phyloP scores from a whole-genome alignment of 2,113 vertebrate genomes.

The Tichodroma muraria region DNA sequence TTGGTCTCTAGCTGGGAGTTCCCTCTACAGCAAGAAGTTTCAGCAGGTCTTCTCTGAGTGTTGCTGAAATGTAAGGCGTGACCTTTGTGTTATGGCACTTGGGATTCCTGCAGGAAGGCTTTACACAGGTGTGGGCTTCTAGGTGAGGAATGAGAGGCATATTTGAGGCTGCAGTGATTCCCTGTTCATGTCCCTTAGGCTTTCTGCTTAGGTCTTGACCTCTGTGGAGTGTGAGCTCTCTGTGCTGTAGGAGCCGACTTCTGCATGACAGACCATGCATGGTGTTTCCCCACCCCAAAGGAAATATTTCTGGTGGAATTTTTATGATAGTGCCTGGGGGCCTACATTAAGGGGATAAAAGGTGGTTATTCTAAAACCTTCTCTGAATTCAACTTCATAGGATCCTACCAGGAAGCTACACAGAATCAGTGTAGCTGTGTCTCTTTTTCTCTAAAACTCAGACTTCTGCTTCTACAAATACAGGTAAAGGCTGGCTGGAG shows the following conservation, averaged over 20 bases:
- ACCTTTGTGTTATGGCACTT: background rate
- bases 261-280: background rate
- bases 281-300: slow-evolving; percentile 37
- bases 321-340: slow-evolving; percentile 10
- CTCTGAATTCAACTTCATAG: background rate
- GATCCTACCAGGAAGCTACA: background rate
- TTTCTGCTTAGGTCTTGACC: background rate
- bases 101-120: background rate
- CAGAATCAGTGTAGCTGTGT: background rate
- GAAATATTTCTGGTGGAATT: slow-evolving; percentile 40
- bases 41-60: background rate
- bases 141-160: background rate
- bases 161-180: background rate
- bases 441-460: background rate
- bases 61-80: background rate
- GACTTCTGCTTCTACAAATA: background rate
- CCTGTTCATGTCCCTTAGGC: background rate
- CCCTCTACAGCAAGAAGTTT: background rate
- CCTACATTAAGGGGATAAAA: background rate
- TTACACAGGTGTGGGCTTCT: background rate
- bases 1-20: background rate
- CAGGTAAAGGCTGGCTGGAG: background rate
- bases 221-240: background rate
- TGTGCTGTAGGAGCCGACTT: background rate
- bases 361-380: background rate